Base-by-base conservation (phyloP, 2,888 invertebrate genomes). In the Itoplectis maculator region DNA sequence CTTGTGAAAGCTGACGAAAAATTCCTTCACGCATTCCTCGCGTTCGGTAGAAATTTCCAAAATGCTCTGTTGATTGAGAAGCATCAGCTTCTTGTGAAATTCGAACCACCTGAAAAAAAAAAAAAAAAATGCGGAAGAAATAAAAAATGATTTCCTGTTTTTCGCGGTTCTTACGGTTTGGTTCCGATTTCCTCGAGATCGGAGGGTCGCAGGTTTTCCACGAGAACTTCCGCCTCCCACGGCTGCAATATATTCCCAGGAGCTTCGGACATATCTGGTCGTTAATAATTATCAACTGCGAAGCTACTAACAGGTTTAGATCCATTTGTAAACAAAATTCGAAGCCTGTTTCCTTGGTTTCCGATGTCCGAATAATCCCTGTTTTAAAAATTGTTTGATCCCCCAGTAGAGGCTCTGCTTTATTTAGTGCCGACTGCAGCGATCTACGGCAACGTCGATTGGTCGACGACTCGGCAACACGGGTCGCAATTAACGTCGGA, bases 1-100 rank as follows among this genome's bases (percentile, higher is more conserved):
- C 94, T 97, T 97, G 87, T 95, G 95, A 89, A 94, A 94, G 2
- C 95, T 95, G 83, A 97, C 95, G 8, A 98, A 93, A 68, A 95
- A 95, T 93, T 98, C 98, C 93, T 97, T 98, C 0, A 98, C 96
- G 72, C 95, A 94, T 93, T 98, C 98, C 92, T 98, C 97, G 86
- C 95, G 95, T 89, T 96, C 94, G 35, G 95, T 95, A 11, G 95
- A 94, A 0, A 97, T 97, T 94, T 98, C 98, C 54, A 97, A 92
- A 56, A 97, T 95, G 0, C 97, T 97, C 93, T 98, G 97, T 92
- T 98, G 97, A 89, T 97, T 97, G 11, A 98, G 92, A 92, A 97
- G 97, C 89, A 98, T 96, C 8, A 98, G 91, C 88, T 96, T 94
- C 90, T 97, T 96, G 90, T 98, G 98, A 93, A 95, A 95, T 87